Percentiles rank a stretch among this genome's conserved stretches.
Conservation (phyloP, 1,140 invertebrate genomes). For the Aphelenchoides avenae region DNA sequence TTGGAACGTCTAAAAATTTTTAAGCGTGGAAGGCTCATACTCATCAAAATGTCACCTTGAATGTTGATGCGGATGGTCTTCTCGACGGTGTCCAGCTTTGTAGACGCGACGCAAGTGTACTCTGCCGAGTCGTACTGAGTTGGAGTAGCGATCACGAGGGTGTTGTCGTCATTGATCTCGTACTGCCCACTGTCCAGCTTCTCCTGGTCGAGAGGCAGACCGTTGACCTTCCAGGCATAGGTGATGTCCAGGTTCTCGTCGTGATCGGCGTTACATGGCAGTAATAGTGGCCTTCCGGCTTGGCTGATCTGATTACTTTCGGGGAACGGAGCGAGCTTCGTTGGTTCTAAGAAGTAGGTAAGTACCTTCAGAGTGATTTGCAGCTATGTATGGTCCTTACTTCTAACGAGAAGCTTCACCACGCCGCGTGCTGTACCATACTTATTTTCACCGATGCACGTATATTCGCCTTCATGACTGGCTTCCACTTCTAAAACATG, state of each 20-base stretch:
- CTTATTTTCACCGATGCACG: conserved; percentile 53
- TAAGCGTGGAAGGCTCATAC: too few relatives aligned
- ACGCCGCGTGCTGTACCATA: conserved; percentile 49
- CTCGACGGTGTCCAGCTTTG: conserved; percentile 76
- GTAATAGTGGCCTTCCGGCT: conserved; percentile 78
- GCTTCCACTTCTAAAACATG: conserved; percentile 77
- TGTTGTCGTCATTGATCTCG: conserved; percentile 71
- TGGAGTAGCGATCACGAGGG: conserved; percentile 86
- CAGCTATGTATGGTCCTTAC: conserved; percentile 21
- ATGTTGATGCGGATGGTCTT: conserved; percentile 83
- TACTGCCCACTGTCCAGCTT: conserved; percentile 26
- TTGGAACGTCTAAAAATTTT: conserved; percentile 77
- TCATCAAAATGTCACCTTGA: conserved; percentile 66
- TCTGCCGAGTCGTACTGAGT: conserved; percentile 86
- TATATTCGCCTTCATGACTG: conserved; percentile 56
- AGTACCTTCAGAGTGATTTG: not conserved
- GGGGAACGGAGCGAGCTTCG: conserved; percentile 42
- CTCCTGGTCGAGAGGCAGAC: conserved; percentile 71
- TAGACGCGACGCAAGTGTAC: conserved; percentile 88
- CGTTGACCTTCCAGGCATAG: conserved; percentile 82
- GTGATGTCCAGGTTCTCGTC: conserved; percentile 74
- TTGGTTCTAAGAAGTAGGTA: conserved; percentile 44
- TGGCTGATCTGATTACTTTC: conserved; percentile 34
- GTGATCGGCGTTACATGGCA: conserved; percentile 83
- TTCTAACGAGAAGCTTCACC: conserved; percentile 47